These are phyloP conservation scores for Caenorhabditis plicata DNA, from an alignment of 2,888 invertebrate genomes.

Conservation along the genomic window DNA sequence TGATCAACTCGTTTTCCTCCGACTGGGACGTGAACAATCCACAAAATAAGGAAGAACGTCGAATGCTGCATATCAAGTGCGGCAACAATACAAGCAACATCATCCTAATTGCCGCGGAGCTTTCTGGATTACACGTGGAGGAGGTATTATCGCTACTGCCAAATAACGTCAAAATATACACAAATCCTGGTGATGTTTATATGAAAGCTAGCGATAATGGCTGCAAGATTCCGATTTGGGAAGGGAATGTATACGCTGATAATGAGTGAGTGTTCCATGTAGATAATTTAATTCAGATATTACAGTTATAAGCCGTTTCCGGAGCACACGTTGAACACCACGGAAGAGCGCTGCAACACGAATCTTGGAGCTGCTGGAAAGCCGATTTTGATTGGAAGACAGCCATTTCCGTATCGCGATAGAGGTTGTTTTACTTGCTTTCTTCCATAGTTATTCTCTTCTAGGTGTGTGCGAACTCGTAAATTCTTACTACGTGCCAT, in stretches of 20 bases:
- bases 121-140: conserved; percentile 20
- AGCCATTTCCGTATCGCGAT: conserved; percentile 6
- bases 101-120: conserved; percentile 18
- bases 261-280: conserved; percentile 4
- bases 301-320: conserved; percentile 30
- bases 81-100: conserved; percentile 12
- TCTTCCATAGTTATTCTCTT: neutral
- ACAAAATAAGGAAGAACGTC: conserved; percentile 10
- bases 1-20: conserved; percentile 19
- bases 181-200: conserved; percentile 28
- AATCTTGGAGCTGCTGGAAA: conserved; percentile 35
- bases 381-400: conserved; percentile 2
- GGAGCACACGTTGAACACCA: conserved; percentile 9
- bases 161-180: conserved; percentile 24
- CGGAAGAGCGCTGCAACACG: conserved; percentile 2
- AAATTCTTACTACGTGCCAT: conserved; percentile 11
- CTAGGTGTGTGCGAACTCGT: conserved; percentile 19
- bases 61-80: conserved; percentile 12
- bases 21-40: conserved; percentile 28
- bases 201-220: conserved; percentile 7
- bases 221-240: conserved; percentile 22
- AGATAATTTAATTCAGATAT: neutral
- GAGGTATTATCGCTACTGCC: conserved; percentile 21
- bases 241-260: conserved; percentile 27
- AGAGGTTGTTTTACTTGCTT: neutral